Evolutionary conservation across 2,113 vertebrate genomes (phyloP), one percentile per base, ranked within the genome.

Genomic region (Spea bombifrons): DNA sequence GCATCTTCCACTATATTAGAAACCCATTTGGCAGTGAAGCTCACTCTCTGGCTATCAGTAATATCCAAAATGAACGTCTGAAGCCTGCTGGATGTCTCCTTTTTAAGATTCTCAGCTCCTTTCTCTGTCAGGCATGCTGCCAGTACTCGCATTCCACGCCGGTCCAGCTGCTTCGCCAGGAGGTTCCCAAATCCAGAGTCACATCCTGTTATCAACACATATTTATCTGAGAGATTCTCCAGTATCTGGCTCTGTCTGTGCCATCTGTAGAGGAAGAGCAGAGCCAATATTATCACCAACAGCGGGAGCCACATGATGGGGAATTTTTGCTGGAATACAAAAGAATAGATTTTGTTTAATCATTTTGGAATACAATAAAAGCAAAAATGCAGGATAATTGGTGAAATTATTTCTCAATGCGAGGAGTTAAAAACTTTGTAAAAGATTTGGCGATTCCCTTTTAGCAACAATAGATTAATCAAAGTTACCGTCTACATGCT

Each of bases 171-270:
- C 66, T 76, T 87, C 6, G 95, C 94, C 86, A 94, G 81, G 66
- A 89, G 86, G 45, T 92, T 88, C n/a, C 95, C 96, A 30, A 30
- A 30, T 30, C 30, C 30, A 30, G 30, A 30, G 30, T 30, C 30
- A 30, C 6, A 97, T 74, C 95, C 96, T 0, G 94, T 97, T 87
- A 98, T 92, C 77, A 97, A 77, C 81, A 97, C 93, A 0, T 89
- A 88, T 81, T 91, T 92, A 53, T 92, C 88, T 0, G 78, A 77
- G 10, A 92, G 87, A 78, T 87, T 75, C 5, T 70, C 17, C 13
- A 91, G 81, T 46, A 84, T 59, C n/a, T 88, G 85, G 49, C 81
- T 83, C 48, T 89, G 86, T 83, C 16, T 88, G 66, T 88, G 82
- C 85, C 87, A 85, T 81, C 88, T 85, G 49, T 82, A 81, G 64